A percentile compares a stretch with the other conserved stretches of the same genome.
phyloP scores from a whole-genome alignment of 2,797 vertebrate genomes.

The Esox masquinongy region DNA sequence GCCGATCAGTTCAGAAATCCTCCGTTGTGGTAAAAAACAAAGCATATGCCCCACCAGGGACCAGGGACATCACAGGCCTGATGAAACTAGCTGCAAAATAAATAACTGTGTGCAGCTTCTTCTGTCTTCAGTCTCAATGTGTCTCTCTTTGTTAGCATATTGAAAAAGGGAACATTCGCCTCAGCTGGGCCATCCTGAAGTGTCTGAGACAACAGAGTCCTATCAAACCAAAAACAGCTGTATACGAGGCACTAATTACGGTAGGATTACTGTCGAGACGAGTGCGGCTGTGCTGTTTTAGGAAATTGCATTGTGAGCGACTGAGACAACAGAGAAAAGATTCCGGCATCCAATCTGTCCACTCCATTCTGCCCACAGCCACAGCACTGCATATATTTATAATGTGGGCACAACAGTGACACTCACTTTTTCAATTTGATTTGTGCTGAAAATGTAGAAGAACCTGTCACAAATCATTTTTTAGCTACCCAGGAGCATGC shows the following conservation, averaged over 20 bases:
- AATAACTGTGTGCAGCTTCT: conserved; percentile 35
- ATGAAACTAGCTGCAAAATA: conserved; percentile 18
- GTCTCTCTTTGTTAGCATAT: conserved; percentile 45
- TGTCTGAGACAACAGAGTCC: conserved; percentile 50
- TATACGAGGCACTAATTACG: conserved; percentile 57
- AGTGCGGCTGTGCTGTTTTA: conserved; percentile 27
- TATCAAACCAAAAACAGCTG: conserved; percentile 63
- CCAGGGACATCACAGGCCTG: conserved; percentile 7
- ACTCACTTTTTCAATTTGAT: background rate
- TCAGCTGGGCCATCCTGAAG: conserved; percentile 47
- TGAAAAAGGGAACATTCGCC: conserved; percentile 43
- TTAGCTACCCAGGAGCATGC: background rate
- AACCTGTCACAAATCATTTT: background rate
- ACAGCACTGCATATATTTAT: conserved; percentile 12
- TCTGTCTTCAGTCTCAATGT: conserved; percentile 47
- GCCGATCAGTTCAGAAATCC: conserved; percentile 44
- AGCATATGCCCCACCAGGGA: conserved; percentile 10
- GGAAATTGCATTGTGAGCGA: conserved; percentile 51
- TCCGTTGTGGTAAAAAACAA: conserved; percentile 31
- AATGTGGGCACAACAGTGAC: conserved; percentile 23
- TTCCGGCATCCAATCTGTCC: conserved; percentile 29
- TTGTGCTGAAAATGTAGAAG: background rate
- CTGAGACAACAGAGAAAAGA: conserved; percentile 16
- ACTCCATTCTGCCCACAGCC: conserved; percentile 9
- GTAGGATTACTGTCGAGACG: conserved; percentile 47